Base-by-base conservation (phyloP, 2,888 invertebrate genomes). In the Steinernema carpocapsae region DNA sequence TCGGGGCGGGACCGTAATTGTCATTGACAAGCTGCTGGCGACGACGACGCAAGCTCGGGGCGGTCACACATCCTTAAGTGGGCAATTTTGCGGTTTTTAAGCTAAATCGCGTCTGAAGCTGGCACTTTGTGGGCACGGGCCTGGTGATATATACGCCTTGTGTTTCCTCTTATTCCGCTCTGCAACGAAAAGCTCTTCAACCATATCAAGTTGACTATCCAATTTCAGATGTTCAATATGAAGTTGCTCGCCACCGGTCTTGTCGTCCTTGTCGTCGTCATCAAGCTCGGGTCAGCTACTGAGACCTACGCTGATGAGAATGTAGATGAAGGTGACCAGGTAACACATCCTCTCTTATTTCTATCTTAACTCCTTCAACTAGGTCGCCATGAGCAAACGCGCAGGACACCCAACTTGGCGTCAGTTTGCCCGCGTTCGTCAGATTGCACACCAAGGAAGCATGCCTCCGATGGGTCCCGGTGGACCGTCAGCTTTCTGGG, bases 1-100 rank as follows among this genome's bases (percentile, higher is more conserved):
- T 48, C 26, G 29, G 64, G 56, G 64, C 64, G 64, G 64, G 64
- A 64, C 64, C 24, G 64, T 64, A 64, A 64, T 64, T 64, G 64
- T 29, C 64, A 32, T 14, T 32, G 64, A 64, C 64, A 64, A 37
- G 37, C 37, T 37, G 37, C 37, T 6, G 48, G 48, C n/a, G n/a
- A n/a, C n/a, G n/a, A 10, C 37, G 17, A 48, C 48, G 48, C 48
- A n/a, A 17, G 64, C 29, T 12, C 37, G 4, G 64, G 64, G 32
- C 64, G 64, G 10, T 64, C 64, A 64, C 64, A 29, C 64, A 26
- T 48, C 26, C 64, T 64, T 64, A 64, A 64, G 64, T 64, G 64
- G 32, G 29, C 64, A 64, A 64, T 64, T 64, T 64, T 32, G 32
- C 32, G 17, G 64, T 64, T 10, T 6, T 64, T 29, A 64, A 64